Percentiles rank a stretch among this genome's conserved stretches.
These are phyloP conservation scores for Enteromius argenteus DNA, from an alignment of 2,797 vertebrate species.

Conservation along the genomic window DNA sequence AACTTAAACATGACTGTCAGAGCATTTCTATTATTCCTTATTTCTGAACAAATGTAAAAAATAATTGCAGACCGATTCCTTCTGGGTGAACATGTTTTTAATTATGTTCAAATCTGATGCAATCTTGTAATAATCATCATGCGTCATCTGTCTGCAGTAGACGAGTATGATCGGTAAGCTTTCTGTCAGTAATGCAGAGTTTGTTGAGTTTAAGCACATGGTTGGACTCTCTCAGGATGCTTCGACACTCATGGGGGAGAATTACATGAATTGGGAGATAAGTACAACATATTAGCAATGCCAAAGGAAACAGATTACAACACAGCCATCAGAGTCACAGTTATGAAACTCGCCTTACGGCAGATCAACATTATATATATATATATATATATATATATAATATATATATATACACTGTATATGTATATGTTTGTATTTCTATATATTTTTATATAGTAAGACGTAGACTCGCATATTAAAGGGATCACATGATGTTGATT, in stretches of 20 bases:
- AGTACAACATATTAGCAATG: constrained; percentile 38
- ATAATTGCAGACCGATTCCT: constrained; percentile 8
- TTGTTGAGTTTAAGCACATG: constrained; percentile 24
- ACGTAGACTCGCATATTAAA: no score
- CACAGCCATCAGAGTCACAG: background rate
- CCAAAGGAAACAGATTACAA: constrained; percentile 38
- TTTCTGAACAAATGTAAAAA: constrained; percentile 30
- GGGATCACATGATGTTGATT: no score
- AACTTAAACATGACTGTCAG: background rate
- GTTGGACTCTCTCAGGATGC: constrained; percentile 19
- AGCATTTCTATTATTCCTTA: background rate
- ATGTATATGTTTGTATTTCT: no score
- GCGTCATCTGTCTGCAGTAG: constrained; percentile 25
- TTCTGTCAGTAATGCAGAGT: constrained; percentile 19
- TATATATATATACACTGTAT: no score
- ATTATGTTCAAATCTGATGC: constrained; percentile 36
- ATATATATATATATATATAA: no score
- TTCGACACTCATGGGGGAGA: background rate
- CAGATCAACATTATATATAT: background rate
- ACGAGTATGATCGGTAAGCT: constrained; percentile 4
- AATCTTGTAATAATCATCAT: constrained; percentile 38
- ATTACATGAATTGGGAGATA: constrained; percentile 46
- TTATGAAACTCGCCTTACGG: background rate
- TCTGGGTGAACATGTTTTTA: constrained; percentile 36
- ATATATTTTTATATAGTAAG: no score